Evolutionary conservation across 2,888 invertebrate species (phyloP).

Genomic region (Cacoxenus indagator): DNA sequence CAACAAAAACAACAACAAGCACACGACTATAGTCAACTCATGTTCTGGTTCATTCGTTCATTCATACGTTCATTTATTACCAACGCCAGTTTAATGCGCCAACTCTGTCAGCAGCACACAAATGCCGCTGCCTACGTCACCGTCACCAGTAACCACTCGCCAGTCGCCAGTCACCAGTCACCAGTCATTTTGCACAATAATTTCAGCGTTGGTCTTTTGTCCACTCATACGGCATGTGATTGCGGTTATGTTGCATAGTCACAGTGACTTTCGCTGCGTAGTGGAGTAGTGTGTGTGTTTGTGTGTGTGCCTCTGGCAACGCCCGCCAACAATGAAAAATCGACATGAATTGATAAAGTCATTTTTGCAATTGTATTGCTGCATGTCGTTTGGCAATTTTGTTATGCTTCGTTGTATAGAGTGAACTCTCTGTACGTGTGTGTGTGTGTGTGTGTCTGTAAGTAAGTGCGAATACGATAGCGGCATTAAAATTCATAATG

Average conservation of each 20-base stretch:
- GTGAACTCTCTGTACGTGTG: conserved; percentile 12
- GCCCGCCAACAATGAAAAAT: conserved; percentile 16
- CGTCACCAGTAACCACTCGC: not conserved
- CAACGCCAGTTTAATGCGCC: not conserved
- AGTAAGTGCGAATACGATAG: conserved; percentile 62
- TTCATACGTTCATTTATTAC: conserved; percentile 17
- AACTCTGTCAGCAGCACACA: too few relatives aligned
- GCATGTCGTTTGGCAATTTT: conserved; percentile 58
- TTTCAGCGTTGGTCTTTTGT: not conserved
- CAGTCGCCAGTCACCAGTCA: not conserved
- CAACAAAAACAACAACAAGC: conserved; percentile 1
- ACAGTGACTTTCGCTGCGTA: conserved; percentile 1
- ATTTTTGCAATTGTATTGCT: conserved; percentile 59
- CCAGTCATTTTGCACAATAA: not conserved
- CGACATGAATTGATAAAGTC: conserved; percentile 62
- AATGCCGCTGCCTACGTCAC: not conserved
- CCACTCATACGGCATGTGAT: not conserved
- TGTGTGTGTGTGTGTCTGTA: conserved; percentile 8
- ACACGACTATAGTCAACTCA: conserved; percentile 17
- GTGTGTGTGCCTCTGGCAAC: not conserved
- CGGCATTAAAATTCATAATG: conserved; percentile 62
- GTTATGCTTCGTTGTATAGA: too few relatives aligned
- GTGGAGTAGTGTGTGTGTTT: too few relatives aligned
- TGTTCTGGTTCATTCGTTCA: conserved; percentile 11
- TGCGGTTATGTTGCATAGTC: conserved; percentile 3